These are phyloP conservation scores for Cephus rjabovi DNA, from an alignment of 2,888 invertebrate species.

Conservation along the genomic window DNA sequence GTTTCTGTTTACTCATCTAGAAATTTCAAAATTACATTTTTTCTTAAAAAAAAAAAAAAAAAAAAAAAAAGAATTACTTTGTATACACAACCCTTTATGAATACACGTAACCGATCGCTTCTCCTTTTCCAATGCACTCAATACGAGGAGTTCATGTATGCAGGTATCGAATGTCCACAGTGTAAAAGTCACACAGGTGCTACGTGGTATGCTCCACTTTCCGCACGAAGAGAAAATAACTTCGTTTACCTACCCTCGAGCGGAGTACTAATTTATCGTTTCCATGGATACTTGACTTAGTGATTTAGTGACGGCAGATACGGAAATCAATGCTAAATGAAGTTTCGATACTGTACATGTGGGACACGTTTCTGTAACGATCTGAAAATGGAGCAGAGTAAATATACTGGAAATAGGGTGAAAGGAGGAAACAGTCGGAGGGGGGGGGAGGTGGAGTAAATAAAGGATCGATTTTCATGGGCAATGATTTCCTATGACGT, in stretches of 20 bases:
- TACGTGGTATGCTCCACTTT: not conserved
- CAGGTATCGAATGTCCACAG: too few relatives aligned
- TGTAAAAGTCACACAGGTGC: not conserved
- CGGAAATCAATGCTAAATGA: constrained; percentile 12
- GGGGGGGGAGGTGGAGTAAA: not conserved
- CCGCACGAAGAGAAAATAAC: too few relatives aligned
- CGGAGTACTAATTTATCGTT: not conserved
- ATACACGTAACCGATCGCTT: not conserved
- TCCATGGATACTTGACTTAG: not conserved
- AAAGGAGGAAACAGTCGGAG: not conserved
- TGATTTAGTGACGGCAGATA: not conserved
- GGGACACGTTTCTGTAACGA: constrained; percentile 33
- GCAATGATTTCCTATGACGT: too few relatives aligned
- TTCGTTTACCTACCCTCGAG: not conserved
- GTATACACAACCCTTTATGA: not conserved
- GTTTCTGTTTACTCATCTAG: accelerated
- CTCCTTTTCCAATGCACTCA: too few relatives aligned
- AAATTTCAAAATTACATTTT: too few relatives aligned
- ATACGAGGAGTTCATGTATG: too few relatives aligned
- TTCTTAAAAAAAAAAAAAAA: too few relatives aligned
- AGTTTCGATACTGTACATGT: constrained; percentile 32
- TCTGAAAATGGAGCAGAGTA: constrained; percentile 23
- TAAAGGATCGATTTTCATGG: too few relatives aligned
- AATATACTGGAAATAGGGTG: constrained; percentile 4
- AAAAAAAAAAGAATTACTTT: too few relatives aligned